These are phyloP conservation scores for Catostomus latipinnis DNA, from an alignment of 2,797 vertebrate genomes.

Conservation along the genomic window DNA sequence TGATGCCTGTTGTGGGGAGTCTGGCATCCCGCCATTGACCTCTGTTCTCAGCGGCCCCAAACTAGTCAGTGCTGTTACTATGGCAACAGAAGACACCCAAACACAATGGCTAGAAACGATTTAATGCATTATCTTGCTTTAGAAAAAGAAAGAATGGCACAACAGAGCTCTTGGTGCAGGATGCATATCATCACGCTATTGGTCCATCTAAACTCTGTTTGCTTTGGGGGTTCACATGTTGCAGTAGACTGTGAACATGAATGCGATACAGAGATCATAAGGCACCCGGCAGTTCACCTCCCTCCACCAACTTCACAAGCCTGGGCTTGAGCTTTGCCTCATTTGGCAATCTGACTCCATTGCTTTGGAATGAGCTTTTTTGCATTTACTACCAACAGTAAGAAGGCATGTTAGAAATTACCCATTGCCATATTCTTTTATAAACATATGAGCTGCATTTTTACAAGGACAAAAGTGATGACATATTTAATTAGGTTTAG, in stretches of 20 bases:
- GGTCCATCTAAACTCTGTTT: neutral
- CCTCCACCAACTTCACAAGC: neutral
- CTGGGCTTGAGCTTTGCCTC: constrained; percentile 13
- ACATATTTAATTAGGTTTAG: neutral
- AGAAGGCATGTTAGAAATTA: neutral
- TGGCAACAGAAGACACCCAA: constrained; percentile 48
- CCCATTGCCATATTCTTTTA: constrained; percentile 28
- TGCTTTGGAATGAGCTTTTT: constrained; percentile 29
- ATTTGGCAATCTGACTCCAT: constrained; percentile 39
- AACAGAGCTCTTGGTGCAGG: neutral
- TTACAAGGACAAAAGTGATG: neutral
- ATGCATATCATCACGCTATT: neutral
- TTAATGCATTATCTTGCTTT: constrained; percentile 35
- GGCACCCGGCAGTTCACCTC: neutral
- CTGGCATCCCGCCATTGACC: constrained; percentile 53
- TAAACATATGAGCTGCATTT: neutral
- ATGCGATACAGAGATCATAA: constrained; percentile 52
- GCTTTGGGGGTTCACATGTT: constrained; percentile 17
- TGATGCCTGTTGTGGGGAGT: constrained; percentile 37
- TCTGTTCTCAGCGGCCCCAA: constrained; percentile 31
- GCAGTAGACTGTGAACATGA: constrained; percentile 24
- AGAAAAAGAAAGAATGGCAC: neutral
- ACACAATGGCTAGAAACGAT: constrained; percentile 31
- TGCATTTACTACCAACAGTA: constrained; percentile 26
- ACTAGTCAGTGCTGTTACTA: constrained; percentile 52